A percentile compares a stretch with the other conserved stretches of the same genome.
phyloP scores from a whole-genome alignment of 2,113 vertebrate species.

The Montifringilla adamsi region DNA sequence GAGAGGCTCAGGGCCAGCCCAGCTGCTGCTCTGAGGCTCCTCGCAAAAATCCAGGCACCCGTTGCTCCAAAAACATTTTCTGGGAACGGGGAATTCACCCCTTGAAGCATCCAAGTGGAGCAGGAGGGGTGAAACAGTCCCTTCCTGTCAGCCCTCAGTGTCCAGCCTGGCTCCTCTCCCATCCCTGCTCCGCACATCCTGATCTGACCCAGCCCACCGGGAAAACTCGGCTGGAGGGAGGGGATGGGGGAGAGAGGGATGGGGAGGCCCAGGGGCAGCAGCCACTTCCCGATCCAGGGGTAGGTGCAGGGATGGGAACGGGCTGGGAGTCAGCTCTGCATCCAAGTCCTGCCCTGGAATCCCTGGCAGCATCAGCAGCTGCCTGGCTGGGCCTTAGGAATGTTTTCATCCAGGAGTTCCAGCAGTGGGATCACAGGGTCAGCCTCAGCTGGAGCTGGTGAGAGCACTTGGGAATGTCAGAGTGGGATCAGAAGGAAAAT shows the following conservation, averaged over 20 bases:
- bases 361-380: neutral
- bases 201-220: neutral
- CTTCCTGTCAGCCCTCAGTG: rapidly evolving
- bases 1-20: neutral
- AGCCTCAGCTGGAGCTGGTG: neutral
- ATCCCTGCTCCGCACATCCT: neutral
- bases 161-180: neutral
- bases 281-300: neutral
- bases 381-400: neutral
- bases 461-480: rapidly evolving
- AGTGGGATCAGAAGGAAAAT: neutral
- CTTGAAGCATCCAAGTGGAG: rapidly evolving
- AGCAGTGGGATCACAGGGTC: rapidly evolving
- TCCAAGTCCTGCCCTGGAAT: neutral
- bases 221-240: neutral
- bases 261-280: neutral
- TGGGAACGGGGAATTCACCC: neutral
- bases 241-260: neutral
- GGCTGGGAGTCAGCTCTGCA: rapidly evolving
- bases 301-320: neutral
- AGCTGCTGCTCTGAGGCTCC: rapidly evolving
- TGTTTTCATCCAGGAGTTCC: neutral
- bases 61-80: rapidly evolving
- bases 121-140: neutral
- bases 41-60: neutral